Base-by-base conservation (phyloP, 2,797 vertebrate genomes). In the Poecilia velifera region DNA sequence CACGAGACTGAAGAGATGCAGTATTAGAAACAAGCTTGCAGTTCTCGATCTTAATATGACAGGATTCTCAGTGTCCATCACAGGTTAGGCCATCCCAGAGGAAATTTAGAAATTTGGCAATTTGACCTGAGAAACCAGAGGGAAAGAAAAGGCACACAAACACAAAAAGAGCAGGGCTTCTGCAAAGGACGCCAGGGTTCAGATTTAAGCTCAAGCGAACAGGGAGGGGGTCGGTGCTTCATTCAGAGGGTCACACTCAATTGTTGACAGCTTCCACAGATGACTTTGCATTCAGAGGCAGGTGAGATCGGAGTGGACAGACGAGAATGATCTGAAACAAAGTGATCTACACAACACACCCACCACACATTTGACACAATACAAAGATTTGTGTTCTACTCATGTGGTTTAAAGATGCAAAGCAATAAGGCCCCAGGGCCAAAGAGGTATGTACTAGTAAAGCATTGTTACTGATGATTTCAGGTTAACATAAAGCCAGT, bases 251-350 rank as follows among this genome's bases (percentile, higher is more conserved):
- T 82, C 90, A 95, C 93, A 95, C 93, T 93, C 92, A 95, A 92
- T 91, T 83, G 94, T 91, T 47, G 94, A 95, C 94, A 93, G 95
- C 94, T 92, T 95, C 94, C 95, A 95, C 93, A 96, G 94, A 95
- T 93, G 94, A 90, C 91, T 92, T 96, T 95, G 94, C 95, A 96
- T 96, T 96, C 95, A 95, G 94, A 93, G 93, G 95, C 93, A 94
- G 95, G 95, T 85, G 94, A 94, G 91, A 94, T 95, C 89, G 92
- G 86, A 95, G 95, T 82, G 76, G 94, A 96, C 92, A 95, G 95
- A 94, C 89, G 94, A 92, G 87, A 93, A 94, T 92, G 92, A 96
- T 96, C 96, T 96, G 96, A 94, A 96, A 96, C 95, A 96, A 95
- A 96, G 94, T 94, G 94, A 95, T 93, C 95, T 95, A 95, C 95